A percentile compares a stretch with the other conserved stretches of the same genome.
phyloP scores from a whole-genome alignment of 2,888 invertebrate species.

The Machimus rusticus region DNA sequence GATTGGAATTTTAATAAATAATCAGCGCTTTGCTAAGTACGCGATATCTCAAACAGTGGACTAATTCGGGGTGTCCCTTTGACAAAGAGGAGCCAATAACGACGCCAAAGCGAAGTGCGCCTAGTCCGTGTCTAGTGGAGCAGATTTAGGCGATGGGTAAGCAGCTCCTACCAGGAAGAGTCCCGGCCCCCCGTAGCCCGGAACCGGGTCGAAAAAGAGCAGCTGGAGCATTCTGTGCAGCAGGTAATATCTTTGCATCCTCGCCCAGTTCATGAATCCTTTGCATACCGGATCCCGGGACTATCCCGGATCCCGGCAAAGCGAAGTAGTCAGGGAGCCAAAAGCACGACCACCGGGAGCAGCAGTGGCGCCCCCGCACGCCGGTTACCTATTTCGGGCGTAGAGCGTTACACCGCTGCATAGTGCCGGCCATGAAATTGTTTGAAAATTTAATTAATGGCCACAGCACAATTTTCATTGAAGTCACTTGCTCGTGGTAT shows the following conservation, averaged over 20 bases:
- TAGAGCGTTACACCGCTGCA: slow-evolving; percentile 10
- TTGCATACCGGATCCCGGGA: not conserved
- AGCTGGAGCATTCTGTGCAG: not conserved
- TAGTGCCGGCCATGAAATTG: slow-evolving; percentile 34
- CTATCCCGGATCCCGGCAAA: not conserved
- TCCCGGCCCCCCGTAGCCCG: not conserved
- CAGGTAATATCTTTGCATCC: slow-evolving; percentile 26
- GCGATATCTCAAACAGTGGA: slow-evolving; percentile 25
- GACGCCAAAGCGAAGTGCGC: not conserved
- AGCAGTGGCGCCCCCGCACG: not conserved
- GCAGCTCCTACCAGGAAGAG: not conserved
- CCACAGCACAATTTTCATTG: slow-evolving; percentile 40
- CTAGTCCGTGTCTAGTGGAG: not conserved
- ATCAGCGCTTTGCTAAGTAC: slow-evolving; percentile 29
- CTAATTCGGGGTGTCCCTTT: slow-evolving; percentile 23
- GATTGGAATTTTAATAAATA: slow-evolving; percentile 41
- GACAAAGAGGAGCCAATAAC: not conserved
- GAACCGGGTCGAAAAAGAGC: slow-evolving; percentile 4
- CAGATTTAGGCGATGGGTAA: not conserved
- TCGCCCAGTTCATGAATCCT: slow-evolving; percentile 18
- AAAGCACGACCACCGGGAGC: not conserved
- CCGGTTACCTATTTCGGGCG: slow-evolving; percentile 26
- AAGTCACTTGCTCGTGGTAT: slow-evolving; percentile 36
- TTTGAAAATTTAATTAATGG: slow-evolving; percentile 41
- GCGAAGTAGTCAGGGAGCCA: not conserved